phyloP scores from a whole-genome alignment of 37 sponge, comb jelly and placozoan genomes.

The Agelas oroides region DNA sequence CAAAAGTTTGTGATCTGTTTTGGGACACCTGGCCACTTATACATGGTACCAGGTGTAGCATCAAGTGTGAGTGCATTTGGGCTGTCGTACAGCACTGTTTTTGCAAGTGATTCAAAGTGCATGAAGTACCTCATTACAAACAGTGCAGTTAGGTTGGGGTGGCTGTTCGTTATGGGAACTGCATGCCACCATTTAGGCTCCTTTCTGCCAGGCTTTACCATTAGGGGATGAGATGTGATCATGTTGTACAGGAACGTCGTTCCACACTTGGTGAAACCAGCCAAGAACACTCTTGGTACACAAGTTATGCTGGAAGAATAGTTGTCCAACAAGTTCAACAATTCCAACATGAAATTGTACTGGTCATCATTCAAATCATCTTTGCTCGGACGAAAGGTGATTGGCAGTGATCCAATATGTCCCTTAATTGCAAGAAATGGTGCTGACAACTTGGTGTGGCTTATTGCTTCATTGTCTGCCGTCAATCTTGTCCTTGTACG shows the following conservation, averaged over 20 bases:
- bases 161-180: background rate
- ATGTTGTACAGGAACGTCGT: background rate
- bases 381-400: no score
- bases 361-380: no score
- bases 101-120: background rate
- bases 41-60: background rate
- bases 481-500: background rate
- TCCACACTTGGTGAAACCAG: conserved; percentile 13
- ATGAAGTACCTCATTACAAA: background rate
- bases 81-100: background rate
- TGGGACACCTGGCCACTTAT: background rate
- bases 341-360: no score
- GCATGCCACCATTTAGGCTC: conserved; percentile 1
- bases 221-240: background rate
- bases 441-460: background rate
- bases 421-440: background rate
- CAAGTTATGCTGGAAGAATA: background rate
- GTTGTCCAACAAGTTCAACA: no score
- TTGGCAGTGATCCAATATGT: background rate
- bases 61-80: background rate
- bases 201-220: background rate
- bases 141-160: background rate
- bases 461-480: background rate
- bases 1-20: background rate
- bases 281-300: background rate